Percentiles rank a stretch among this genome's conserved stretches.
Conservation (phyloP, 2,888 invertebrate species). For the Ectemnius lituratus region DNA sequence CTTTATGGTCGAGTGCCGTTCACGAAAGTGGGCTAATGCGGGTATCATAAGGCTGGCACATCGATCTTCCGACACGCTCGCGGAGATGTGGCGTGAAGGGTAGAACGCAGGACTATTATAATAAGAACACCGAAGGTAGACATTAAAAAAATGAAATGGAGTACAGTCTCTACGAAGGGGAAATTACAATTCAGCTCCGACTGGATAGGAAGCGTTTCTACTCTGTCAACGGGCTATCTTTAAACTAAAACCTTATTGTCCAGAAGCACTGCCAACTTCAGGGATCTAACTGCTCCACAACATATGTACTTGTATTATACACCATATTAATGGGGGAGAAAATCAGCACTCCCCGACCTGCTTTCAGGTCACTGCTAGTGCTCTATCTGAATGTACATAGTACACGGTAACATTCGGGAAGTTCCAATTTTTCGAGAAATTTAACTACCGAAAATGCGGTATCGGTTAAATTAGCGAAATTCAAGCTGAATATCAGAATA, state of each 20-base stretch:
- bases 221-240: conserved; percentile 46
- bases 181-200: conserved; percentile 46
- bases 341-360: too few relatives aligned
- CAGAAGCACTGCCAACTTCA: conserved; percentile 4
- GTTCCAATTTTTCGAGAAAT: too few relatives aligned
- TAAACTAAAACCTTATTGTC: conserved; percentile 17
- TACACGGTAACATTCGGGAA: neutral
- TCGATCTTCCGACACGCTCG: conserved; percentile 53
- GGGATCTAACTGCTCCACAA: conserved; percentile 29
- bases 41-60: conserved; percentile 51
- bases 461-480: too few relatives aligned
- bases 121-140: conserved; percentile 43
- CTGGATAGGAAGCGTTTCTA: conserved; percentile 37
- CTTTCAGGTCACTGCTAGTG: neutral
- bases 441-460: too few relatives aligned
- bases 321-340: neutral
- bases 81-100: conserved; percentile 38
- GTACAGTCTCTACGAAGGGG: conserved; percentile 37
- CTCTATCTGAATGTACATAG: neutral
- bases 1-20: conserved; percentile 65
- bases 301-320: neutral
- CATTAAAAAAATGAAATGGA: conserved; percentile 58
- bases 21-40: conserved; percentile 63
- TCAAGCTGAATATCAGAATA: too few relatives aligned
- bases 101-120: conserved; percentile 3